These are phyloP conservation scores for Leptinotarsa peninsularis DNA, from an alignment of 2,888 invertebrate genomes.

Conservation along the genomic window DNA sequence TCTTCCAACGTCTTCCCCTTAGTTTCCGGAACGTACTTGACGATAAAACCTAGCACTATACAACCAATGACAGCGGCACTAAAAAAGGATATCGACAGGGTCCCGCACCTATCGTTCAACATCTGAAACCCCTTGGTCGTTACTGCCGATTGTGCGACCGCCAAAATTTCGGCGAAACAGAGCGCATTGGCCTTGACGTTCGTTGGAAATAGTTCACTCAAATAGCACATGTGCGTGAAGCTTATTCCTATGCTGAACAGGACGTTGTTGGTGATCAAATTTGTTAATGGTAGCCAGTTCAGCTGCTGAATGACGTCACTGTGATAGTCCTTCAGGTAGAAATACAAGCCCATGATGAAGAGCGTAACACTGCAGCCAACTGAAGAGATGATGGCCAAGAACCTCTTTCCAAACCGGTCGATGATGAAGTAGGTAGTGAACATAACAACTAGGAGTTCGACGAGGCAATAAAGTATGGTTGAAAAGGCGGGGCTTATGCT, in stretches of 20 bases:
- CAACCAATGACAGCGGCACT: conserved; percentile 73
- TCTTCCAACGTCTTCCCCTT: conserved; percentile 78
- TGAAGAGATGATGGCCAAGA: conserved; percentile 69
- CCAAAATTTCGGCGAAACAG: conserved; percentile 69
- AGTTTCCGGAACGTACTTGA: conserved; percentile 75
- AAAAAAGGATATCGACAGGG: conserved; percentile 74
- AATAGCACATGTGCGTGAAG: conserved; percentile 24
- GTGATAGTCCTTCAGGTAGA: conserved; percentile 63
- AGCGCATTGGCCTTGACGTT: conserved; percentile 71
- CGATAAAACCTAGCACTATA: conserved; percentile 72
- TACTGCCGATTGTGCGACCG: conserved; percentile 66
- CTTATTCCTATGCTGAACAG: conserved; percentile 66
- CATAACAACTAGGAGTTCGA: conserved; percentile 70
- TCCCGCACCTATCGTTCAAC: conserved; percentile 70
- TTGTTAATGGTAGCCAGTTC: conserved; percentile 63
- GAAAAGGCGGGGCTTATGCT: conserved; percentile 63
- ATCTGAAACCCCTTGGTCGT: conserved; percentile 67
- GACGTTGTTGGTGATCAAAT: conserved; percentile 67
- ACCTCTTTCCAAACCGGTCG: conserved; percentile 70
- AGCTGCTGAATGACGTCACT: conserved; percentile 33
- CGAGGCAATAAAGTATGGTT: conserved; percentile 63
- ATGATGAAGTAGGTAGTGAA: conserved; percentile 70
- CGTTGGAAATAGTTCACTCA: conserved; percentile 70
- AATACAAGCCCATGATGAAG: conserved; percentile 65
- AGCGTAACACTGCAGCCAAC: conserved; percentile 65